Base-by-base conservation (phyloP, 2,113 vertebrate species). In the Microcebus tavaratra region DNA sequence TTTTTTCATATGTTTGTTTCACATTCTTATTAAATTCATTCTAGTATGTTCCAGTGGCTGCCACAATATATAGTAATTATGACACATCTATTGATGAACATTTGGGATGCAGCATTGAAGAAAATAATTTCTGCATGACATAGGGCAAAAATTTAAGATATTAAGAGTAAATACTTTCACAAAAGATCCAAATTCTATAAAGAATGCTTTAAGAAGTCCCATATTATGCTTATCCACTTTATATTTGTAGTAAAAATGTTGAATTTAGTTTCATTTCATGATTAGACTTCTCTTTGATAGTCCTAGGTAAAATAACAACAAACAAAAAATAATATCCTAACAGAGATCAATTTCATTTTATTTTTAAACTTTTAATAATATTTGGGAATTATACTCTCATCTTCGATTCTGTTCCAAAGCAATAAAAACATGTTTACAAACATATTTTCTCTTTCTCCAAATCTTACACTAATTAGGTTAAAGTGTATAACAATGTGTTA, bases 71-170 rank as follows among this genome's bases (percentile, higher is more conserved):
- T 8, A 79, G 27, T 80, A 92, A 68, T 82, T 68, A 88, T 36
- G 31, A 48, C 29, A 63, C 57, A 65, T 91, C 42, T 84, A 31
- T 59, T 48, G 34, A 75, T 8, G n/a, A 18, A 0, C 12, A 80
- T 88, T 63, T 23, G 8, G 57, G 23, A 65, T 70, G 12, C 27
- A 75, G 42, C 20, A 25, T 70, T 61, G 55, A 63, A 86, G 67
- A 94, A 95, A 94, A 90, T 63, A 15, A 34, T 85, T 80, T 91
- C 27, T 94, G 0, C 27, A n/a, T 73, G 55, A 85, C 8, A 39
- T 34, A 82, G 25, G 31, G n/a, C 8, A 90, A 97, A 97, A 79
- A 76, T 36, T 79, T 67, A 78, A 94, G 11, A 48, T 75, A 80
- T 14, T 78, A 90, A 79, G 18, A 80, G 17, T 93, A 91, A 68